Conservation (phyloP, 2,888 invertebrate species). For the Nomada fucata region DNA sequence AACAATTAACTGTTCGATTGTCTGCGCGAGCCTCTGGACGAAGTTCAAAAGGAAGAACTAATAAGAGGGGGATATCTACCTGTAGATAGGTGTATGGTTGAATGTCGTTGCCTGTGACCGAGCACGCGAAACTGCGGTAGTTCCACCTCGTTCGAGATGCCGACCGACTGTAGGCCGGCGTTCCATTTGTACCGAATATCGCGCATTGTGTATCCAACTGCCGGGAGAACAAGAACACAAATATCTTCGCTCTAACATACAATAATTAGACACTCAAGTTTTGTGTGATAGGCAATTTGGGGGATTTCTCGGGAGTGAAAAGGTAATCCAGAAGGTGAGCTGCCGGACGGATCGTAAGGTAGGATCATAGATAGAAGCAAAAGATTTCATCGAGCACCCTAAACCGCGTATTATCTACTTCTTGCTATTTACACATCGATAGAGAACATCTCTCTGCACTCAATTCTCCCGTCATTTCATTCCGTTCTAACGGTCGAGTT, state of each 20-base stretch:
- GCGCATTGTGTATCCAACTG: constrained; percentile 99
- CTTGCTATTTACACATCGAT: background rate
- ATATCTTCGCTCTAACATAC: constrained; percentile 84
- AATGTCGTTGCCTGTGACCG: constrained; percentile 97
- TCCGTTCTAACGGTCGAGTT: background rate
- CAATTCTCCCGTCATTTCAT: background rate
- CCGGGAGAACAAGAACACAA: constrained; percentile 84
- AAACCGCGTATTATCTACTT: constrained; percentile 37
- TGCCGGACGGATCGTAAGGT: background rate
- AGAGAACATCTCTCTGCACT: background rate
- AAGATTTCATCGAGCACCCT: constrained; percentile 56
- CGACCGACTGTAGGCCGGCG: constrained; percentile 96
- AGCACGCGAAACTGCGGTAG: constrained; percentile 98
- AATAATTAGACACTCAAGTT: constrained; percentile 76
- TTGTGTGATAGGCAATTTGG: constrained; percentile 46
- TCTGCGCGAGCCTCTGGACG: constrained; percentile 61
- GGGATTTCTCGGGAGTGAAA: constrained; percentile 18
- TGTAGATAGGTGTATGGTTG: constrained; percentile 97
- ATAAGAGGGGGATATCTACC: constrained; percentile 87
- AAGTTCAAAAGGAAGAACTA: constrained; percentile 76
- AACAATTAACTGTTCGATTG: constrained; percentile 50
- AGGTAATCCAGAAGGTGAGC: background rate
- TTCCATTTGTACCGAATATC: constrained; percentile 99
- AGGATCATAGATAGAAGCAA: constrained; percentile 58
- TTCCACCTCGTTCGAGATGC: constrained; percentile 97